Evolutionary conservation across 1,140 invertebrate species (phyloP), one percentile per base, ranked within the genome.

Genomic region (Chrysoperla carnea): DNA sequence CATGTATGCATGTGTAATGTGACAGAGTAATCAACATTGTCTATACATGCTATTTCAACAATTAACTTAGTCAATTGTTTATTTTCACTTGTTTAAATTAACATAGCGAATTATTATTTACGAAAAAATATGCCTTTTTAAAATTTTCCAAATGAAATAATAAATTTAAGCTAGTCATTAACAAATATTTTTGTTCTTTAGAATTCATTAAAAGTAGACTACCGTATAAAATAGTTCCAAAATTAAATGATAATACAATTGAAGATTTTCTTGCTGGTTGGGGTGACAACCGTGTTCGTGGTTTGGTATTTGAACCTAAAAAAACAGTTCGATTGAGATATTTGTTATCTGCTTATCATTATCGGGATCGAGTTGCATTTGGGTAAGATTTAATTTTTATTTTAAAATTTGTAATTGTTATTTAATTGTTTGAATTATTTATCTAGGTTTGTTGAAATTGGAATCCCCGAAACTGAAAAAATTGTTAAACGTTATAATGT

Each of bases 231-330:
- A 57, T 91, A 48, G 75, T 89, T 29, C 63, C 69, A 37, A 68
- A 66, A 39, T 60, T 96, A 6, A 76, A 70, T 41, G 78, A 88
- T 51, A 59, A 69, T 11, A 86, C 82, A 53, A 63, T 85, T 37
- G 75, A 87, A 37, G 63, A 62, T 5, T 96, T 95, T 58, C 64
- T 96, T 0, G 73, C 72, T 41, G 85, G 86, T 27, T 96, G 91
- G 82, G 67, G 72, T 39, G 91, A 96, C 63, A 96, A 96, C 61
- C 73, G 77, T 60, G 84, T 96, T 35, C 73, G 91, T 42, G 88
- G 81, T 23, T 61, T 96, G 29, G 80, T 96, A 50, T 88, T 95
- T 60, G 84, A 87, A 50, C 80, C 78, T 38, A 69, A 77, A 46
- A 74, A 76, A 42, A 69, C 72, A 5, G 74, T 86, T 6, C 72